A percentile compares a stretch with the other conserved stretches of the same genome.
Conservation (phyloP, 1,140 invertebrate genomes). For the Glossosoma conforme region DNA sequence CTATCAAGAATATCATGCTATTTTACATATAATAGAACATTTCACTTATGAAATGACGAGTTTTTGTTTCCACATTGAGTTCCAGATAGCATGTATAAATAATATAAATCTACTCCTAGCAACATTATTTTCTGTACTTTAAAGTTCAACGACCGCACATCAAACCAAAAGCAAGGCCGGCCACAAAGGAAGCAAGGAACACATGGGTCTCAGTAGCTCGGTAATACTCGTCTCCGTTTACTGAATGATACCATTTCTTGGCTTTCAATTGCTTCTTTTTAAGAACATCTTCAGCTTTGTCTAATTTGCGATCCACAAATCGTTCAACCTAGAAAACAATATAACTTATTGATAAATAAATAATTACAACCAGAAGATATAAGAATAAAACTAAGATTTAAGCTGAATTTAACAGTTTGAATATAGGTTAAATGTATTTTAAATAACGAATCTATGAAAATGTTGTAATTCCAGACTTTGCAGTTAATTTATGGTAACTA, state of each 20-base stretch:
- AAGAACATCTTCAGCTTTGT: constrained; percentile 67
- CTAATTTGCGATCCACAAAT: constrained; percentile 71
- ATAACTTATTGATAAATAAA: constrained; percentile 2
- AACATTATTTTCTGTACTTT: neutral
- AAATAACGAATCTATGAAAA: neutral
- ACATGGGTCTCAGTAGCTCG: constrained; percentile 67
- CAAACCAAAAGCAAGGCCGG: constrained; percentile 64
- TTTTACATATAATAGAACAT: too few species aligned
- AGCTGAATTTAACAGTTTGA: too few species aligned
- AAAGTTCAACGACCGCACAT: constrained; percentile 39
- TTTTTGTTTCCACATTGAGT: neutral
- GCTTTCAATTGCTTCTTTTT: constrained; percentile 62
- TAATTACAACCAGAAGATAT: neutral
- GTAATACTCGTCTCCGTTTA: constrained; percentile 59
- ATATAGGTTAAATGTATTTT: too few species aligned
- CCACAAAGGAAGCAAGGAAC: constrained; percentile 68
- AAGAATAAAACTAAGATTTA: too few species aligned
- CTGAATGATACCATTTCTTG: constrained; percentile 65
- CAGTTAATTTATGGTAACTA: neutral
- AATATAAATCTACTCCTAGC: neutral
- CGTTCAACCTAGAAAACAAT: constrained; percentile 62
- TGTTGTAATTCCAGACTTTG: neutral
- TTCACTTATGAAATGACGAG: neutral
- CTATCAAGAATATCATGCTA: too few species aligned
- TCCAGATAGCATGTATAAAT: neutral